Evolutionary conservation across 2,113 vertebrate genomes (phyloP).

Genomic region (Panthera tigris): DNA sequence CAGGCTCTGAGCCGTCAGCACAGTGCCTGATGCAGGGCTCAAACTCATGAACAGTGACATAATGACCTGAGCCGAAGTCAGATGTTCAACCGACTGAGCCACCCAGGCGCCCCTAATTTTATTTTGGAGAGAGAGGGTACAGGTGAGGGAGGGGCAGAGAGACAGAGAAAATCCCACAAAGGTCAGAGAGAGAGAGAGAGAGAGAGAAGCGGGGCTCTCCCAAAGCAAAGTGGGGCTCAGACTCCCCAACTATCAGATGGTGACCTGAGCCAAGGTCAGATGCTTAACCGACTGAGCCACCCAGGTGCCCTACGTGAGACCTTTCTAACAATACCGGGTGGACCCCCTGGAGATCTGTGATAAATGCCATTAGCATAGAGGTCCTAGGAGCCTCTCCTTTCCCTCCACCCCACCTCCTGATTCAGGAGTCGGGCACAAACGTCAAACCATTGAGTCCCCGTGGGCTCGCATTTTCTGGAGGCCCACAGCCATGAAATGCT

Average conservation of each 20-base stretch:
- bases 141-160: too few species aligned
- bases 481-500: fast-evolving
- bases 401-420: neutral
- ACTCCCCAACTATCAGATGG: neutral
- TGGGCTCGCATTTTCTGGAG: neutral
- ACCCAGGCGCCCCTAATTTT: too few species aligned
- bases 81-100: too few species aligned
- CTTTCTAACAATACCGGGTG: neutral
- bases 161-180: too few species aligned
- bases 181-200: neutral
- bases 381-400: neutral
- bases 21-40: too few species aligned
- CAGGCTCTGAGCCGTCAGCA: too few species aligned
- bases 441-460: neutral
- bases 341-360: neutral
- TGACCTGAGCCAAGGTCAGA: neutral
- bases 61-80: too few species aligned
- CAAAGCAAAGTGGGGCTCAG: neutral
- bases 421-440: neutral
- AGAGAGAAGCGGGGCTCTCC: neutral
- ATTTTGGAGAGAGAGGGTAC: too few species aligned
- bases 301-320: neutral
- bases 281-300: neutral
- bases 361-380: neutral
- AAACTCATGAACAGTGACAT: too few species aligned